Percentiles rank a stretch among this genome's conserved stretches.
phyloP scores from a whole-genome alignment of 2,113 vertebrate species.

The Arizona elegans region DNA sequence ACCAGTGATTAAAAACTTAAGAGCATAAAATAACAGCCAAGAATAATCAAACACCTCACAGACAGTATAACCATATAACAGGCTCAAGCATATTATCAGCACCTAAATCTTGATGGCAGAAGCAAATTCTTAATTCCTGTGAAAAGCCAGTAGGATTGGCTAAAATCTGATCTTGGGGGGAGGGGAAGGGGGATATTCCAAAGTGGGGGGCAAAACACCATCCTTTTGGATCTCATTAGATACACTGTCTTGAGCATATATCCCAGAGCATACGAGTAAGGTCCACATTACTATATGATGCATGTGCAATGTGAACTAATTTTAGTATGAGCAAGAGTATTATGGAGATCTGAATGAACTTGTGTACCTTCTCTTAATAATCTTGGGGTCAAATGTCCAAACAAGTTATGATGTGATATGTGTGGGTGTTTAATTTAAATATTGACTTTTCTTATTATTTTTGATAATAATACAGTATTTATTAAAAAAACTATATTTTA shows the following conservation, averaged over 20 bases:
- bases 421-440: background rate
- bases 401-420: background rate
- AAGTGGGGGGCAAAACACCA: background rate
- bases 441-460: background rate
- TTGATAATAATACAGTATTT: background rate
- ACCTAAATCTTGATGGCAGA: background rate
- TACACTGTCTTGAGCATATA: background rate
- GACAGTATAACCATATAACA: background rate
- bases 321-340: background rate
- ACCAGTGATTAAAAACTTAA: background rate
- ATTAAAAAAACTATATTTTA: background rate
- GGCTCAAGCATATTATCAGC: background rate
- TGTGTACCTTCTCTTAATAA: background rate
- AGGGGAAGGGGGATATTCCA: background rate
- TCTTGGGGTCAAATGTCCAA: background rate
- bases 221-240: background rate
- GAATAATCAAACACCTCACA: background rate
- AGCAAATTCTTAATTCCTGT: background rate
- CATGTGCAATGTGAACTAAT: background rate
- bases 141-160: background rate
- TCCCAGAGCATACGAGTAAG: background rate
- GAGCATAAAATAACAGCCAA: background rate
- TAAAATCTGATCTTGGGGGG: background rate
- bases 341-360: background rate
- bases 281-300: background rate